Evolutionary conservation across 2,888 invertebrate species (phyloP).

Genomic region (Dryococelus australis): DNA sequence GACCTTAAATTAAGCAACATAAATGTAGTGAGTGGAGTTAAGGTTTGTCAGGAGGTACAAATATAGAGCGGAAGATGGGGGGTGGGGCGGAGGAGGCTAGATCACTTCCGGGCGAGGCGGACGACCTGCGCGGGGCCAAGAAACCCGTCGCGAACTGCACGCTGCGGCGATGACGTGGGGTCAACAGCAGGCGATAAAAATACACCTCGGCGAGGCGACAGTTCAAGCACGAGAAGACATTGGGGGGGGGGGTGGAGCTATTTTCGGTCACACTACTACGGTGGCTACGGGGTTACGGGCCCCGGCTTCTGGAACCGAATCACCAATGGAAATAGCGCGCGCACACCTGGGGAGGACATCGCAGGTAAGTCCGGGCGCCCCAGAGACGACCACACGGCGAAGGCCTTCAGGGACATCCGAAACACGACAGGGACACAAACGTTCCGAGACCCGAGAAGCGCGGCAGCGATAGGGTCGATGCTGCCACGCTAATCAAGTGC

Average conservation of each 20-base stretch:
- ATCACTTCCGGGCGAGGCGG: neutral
- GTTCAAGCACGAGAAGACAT: neutral
- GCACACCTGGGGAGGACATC: neutral
- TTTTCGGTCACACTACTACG: neutral
- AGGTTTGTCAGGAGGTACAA: too few species aligned
- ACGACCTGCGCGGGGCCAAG: too few species aligned
- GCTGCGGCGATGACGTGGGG: neutral
- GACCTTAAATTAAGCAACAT: too few species aligned
- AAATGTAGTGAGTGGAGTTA: too few species aligned
- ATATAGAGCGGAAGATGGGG: too few species aligned
- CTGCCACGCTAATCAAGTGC: too few species aligned
- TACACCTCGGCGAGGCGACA: neutral
- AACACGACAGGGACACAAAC: too few species aligned
- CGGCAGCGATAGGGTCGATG: too few species aligned
- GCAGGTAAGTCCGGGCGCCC: neutral
- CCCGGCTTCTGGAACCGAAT: neutral
- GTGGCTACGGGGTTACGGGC: too few species aligned
- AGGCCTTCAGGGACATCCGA: too few species aligned
- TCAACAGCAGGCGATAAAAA: neutral
- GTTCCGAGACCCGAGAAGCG: too few species aligned
- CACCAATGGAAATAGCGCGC: neutral
- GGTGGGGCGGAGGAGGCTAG: neutral
- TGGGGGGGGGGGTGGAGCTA: neutral
- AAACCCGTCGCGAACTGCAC: neutral
- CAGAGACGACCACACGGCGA: neutral